These are phyloP conservation scores for Pachycephala philippinensis DNA, from an alignment of 2,113 vertebrate genomes.

Conservation along the genomic window DNA sequence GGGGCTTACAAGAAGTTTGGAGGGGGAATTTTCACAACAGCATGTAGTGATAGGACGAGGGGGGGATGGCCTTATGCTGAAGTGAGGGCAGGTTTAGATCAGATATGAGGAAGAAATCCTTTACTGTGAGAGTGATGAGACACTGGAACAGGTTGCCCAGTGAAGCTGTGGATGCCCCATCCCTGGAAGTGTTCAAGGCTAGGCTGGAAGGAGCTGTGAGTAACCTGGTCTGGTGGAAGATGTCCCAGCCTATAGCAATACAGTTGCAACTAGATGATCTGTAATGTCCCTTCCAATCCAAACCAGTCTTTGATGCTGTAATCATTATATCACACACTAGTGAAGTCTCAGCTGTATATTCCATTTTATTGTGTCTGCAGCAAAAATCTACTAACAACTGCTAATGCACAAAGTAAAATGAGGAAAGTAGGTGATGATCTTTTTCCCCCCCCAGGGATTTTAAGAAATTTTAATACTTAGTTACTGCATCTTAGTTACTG, in stretches of 20 bases:
- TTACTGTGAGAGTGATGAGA: neutral
- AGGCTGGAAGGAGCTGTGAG: neutral
- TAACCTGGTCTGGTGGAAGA: neutral
- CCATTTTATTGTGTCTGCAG: neutral
- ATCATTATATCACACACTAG: neutral
- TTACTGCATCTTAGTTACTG: neutral
- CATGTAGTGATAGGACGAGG: neutral
- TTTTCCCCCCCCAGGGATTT: fast-evolving
- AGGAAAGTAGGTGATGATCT: neutral
- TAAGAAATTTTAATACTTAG: neutral
- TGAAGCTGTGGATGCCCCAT: neutral
- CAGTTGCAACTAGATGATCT: neutral
- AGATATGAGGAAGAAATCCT: neutral
- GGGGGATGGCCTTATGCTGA: neutral
- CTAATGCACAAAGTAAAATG: neutral
- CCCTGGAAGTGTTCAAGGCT: neutral
- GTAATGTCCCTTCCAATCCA: neutral
- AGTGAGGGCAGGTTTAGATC: neutral
- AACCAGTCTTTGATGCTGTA: neutral
- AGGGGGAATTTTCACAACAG: neutral
- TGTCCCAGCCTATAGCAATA: neutral
- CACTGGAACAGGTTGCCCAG: neutral
- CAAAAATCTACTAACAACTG: neutral
- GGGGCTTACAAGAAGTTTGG: neutral
- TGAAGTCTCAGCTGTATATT: neutral